Percentiles rank a stretch among this genome's conserved stretches.
phyloP scores from a whole-genome alignment of 1,140 invertebrate genomes.

The Chrysoperla carnea region DNA sequence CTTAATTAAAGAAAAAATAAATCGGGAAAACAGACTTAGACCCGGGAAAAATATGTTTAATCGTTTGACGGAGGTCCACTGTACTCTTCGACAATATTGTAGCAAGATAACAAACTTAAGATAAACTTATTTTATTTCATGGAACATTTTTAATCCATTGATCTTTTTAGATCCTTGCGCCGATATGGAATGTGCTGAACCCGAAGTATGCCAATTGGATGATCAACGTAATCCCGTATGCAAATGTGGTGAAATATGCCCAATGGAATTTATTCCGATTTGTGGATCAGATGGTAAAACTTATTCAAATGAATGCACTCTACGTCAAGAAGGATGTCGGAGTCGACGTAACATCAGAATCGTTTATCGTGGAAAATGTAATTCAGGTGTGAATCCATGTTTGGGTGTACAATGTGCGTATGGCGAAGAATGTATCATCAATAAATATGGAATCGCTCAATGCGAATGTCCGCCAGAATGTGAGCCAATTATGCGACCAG shows the following conservation, averaged over 20 bases:
- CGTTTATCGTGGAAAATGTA: slow-evolving; percentile 63
- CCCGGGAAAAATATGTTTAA: background rate
- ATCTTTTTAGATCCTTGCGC: slow-evolving; percentile 56
- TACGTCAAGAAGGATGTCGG: slow-evolving; percentile 57
- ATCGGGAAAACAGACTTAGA: background rate
- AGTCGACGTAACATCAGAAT: slow-evolving; percentile 51
- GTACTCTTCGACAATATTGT: no score
- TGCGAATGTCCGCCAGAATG: slow-evolving; percentile 66
- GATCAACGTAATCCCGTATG: slow-evolving; percentile 58
- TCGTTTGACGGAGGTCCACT: background rate
- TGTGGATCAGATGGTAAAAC: slow-evolving; percentile 75
- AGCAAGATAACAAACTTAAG: no score
- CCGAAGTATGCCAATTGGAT: slow-evolving; percentile 71
- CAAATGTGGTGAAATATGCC: slow-evolving; percentile 59
- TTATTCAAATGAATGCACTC: slow-evolving; percentile 69
- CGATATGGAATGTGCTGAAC: slow-evolving; percentile 52
- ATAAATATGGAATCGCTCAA: slow-evolving; percentile 61
- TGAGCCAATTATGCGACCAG: slow-evolving; percentile 60
- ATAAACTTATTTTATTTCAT: no score
- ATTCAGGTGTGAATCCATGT: slow-evolving; percentile 66
- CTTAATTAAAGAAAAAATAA: background rate
- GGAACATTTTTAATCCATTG: background rate
- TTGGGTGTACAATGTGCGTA: slow-evolving; percentile 49
- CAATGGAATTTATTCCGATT: slow-evolving; percentile 62
- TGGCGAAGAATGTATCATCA: slow-evolving; percentile 69